A percentile compares a stretch with the other conserved stretches of the same genome.
phyloP scores from a whole-genome alignment of 2,113 vertebrate species.

The Candoia aspera region DNA sequence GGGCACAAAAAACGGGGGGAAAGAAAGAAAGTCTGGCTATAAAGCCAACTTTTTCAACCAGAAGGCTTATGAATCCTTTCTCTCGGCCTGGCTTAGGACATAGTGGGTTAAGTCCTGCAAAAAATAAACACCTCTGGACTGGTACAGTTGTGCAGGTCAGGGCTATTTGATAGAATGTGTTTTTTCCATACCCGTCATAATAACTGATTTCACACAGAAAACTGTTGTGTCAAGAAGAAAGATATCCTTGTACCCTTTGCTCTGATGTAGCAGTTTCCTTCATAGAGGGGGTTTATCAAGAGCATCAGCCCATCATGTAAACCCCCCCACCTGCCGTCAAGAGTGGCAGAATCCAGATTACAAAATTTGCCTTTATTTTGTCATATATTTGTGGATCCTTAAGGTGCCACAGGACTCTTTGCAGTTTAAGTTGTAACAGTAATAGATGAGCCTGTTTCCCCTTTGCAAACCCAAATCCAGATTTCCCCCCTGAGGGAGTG shows the following conservation, averaged over 20 bases:
- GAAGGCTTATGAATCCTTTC: not conserved
- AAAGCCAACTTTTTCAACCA: not conserved
- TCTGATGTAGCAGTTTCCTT: not conserved
- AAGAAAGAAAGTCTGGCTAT: not conserved
- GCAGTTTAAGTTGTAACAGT: too few relatives aligned
- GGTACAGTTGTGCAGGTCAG: not conserved
- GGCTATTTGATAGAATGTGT: too few relatives aligned
- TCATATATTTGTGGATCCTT: too few relatives aligned
- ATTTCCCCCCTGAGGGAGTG: not conserved
- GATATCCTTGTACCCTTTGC: not conserved
- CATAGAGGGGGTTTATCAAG: not conserved
- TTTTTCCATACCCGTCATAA: not conserved
- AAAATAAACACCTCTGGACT: not conserved
- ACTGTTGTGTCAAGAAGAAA: not conserved
- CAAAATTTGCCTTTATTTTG: too few relatives aligned
- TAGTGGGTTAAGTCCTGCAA: not conserved
- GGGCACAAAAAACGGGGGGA: not conserved
- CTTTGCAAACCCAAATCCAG: not conserved
- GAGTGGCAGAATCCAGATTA: not conserved
- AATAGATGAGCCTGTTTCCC: too few relatives aligned
- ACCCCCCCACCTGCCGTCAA: not conserved
- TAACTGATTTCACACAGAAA: not conserved
- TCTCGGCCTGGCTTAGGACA: not conserved
- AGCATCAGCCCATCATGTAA: not conserved
- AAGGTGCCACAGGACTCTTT: too few relatives aligned